Percentiles rank a stretch among this genome's conserved stretches.
Conservation (phyloP, 2,113 vertebrate genomes). For the Siniperca chuatsi region DNA sequence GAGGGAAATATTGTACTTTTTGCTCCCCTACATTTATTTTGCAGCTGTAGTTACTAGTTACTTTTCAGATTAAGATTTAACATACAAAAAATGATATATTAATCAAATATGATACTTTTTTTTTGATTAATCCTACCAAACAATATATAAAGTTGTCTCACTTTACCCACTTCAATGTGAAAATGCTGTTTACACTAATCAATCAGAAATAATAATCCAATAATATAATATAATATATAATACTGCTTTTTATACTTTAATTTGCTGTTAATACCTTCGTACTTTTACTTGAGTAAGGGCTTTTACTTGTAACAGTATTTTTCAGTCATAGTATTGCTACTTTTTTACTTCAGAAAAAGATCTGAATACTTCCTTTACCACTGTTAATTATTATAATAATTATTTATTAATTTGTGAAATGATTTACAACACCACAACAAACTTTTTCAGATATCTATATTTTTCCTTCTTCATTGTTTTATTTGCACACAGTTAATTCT, state of each 20-base stretch:
- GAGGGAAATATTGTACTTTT: background rate
- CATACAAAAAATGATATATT: background rate
- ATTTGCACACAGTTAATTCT: constrained; percentile 32
- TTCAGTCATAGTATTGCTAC: background rate
- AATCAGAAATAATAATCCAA: background rate
- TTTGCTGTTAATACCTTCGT: no score
- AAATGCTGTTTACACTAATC: background rate
- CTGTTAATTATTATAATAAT: background rate
- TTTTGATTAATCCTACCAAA: background rate
- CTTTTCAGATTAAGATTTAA: background rate
- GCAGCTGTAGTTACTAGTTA: background rate
- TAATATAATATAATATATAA: background rate
- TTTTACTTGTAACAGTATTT: background rate
- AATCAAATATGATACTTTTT: background rate
- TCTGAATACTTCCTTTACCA: background rate
- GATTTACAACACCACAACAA: background rate
- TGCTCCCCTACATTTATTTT: background rate
- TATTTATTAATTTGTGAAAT: background rate
- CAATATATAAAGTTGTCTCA: background rate
- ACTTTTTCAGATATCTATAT: background rate
- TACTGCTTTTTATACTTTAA: no score
- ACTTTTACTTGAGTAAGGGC: background rate
- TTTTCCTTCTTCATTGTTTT: background rate
- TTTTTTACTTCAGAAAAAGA: background rate
- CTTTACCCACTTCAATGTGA: background rate